Conservation (phyloP, 92 coral and sea anemone species). For the Galaxea fascicularis region DNA sequence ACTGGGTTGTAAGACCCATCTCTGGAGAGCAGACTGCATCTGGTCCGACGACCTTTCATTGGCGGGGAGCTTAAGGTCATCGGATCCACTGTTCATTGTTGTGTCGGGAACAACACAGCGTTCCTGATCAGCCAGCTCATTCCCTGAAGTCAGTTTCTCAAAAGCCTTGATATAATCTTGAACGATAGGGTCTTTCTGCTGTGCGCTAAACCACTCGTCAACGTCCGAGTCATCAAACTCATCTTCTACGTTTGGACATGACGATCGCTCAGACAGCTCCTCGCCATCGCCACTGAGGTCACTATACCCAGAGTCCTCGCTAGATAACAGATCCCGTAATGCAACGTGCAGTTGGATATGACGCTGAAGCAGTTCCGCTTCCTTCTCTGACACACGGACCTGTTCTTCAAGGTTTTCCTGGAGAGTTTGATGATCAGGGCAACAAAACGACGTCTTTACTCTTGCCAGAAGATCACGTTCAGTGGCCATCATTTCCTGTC, state of each 20-base stretch:
- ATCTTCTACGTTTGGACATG: not conserved
- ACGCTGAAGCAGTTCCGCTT: conserved; percentile 7
- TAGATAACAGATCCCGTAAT: not conserved
- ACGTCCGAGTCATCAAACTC: conserved; percentile 66
- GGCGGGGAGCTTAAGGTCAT: conserved; percentile 1
- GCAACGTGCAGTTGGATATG: not conserved
- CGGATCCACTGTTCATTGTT: too few species aligned
- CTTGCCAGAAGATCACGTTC: conserved; percentile 15
- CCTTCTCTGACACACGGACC: conserved; percentile 17
- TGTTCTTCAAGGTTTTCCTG: conserved; percentile 25
- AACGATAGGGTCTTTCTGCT: conserved; percentile 93
- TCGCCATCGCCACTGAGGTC: not conserved
- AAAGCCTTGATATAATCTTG: conserved; percentile 92
- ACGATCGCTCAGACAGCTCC: not conserved
- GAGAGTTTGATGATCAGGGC: not conserved
- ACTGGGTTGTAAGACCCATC: conserved; percentile 80
- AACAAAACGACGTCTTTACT: not conserved
- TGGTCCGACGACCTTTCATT: conserved; percentile 19
- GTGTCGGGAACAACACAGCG: not conserved
- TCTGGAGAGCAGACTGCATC: conserved; percentile 43
- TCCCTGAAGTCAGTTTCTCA: conserved; percentile 61
- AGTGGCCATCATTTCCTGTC: conserved; percentile 18
- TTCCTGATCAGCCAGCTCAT: not conserved
- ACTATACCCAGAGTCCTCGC: not conserved
- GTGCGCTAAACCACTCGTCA: conserved; percentile 88